Evolutionary conservation across 1,140 invertebrate genomes (phyloP), one percentile per base, ranked within the genome.

Genomic region (Ruditapes philippinarum): DNA sequence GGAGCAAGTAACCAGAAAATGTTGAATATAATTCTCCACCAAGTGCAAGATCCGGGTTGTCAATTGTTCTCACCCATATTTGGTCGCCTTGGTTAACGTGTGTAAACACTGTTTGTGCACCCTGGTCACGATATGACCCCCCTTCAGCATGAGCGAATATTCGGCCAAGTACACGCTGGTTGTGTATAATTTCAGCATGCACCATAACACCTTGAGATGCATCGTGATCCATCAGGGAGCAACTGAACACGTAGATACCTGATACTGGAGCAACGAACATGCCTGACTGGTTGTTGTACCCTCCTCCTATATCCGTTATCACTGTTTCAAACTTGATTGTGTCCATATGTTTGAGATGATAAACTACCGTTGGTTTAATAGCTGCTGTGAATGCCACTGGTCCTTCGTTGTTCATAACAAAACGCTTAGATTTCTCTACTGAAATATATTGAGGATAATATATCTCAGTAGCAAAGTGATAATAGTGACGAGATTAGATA

Each of bases 101-200:
- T 45, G 49, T 19, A 0, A 82, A 57, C 14, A 82, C 62, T 28
- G 74, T 79, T 7, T 81, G 54, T 14, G 49, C 42, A 9, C 54
- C 40, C 38, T 60, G 54, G 19, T 81, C 60, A 19, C 74, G 38
- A 57, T 73, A 28, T 14, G 17, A 22, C 7, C 17, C 17, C 1
- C 9, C n/a, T n/a, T 79, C 76, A 54, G 76, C 76, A 42, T 79
- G 76, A 57, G 76, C 76, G 31, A 79, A 79, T 9, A 79, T 42
- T 22, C 76, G 36, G 1, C 45, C 76, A 2, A 79, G 25, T 1
- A 42, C n/a, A 7, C 42, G 25, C 12, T 79, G 25, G 25, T 79
- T 79, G 31, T 79, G 76, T 1, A 79, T 17, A 25, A 79, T 79
- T 36, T 79, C 76, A 2, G 76, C 76, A 25, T 79, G 76, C 1